These are phyloP conservation scores for Scaptomyza caliginosa DNA, from an alignment of 2,888 invertebrate species.

Conservation along the genomic window DNA sequence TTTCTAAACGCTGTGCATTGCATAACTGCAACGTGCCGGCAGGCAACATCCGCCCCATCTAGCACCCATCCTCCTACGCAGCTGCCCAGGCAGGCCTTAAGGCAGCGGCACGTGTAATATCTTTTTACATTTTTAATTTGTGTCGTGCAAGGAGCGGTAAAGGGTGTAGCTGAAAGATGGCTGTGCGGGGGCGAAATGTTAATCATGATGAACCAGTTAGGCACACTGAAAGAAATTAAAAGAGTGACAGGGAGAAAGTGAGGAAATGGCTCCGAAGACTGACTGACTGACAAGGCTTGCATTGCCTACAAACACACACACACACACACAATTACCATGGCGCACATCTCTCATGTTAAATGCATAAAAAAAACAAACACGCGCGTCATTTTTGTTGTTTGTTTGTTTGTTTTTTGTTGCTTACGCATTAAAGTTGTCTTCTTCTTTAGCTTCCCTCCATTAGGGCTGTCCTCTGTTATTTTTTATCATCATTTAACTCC, in stretches of 20 bases:
- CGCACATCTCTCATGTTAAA: constrained; percentile 55
- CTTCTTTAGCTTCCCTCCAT: neutral
- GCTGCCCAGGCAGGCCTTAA: neutral
- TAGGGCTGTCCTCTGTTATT: neutral
- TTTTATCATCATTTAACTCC: neutral
- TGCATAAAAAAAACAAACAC: constrained; percentile 64
- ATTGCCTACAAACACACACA: neutral
- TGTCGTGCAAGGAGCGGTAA: constrained; percentile 18
- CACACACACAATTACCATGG: too few species aligned
- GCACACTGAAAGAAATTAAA: neutral
- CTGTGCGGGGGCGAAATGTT: constrained; percentile 43
- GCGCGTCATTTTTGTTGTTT: constrained; percentile 52
- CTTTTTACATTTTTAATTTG: constrained; percentile 65
- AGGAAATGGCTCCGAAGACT: constrained; percentile 15
- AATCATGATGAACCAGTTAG: constrained; percentile 77
- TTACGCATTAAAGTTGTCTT: constrained; percentile 53
- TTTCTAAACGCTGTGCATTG: neutral
- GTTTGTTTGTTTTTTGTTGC: constrained; percentile 25
- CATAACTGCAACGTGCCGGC: constrained; percentile 15
- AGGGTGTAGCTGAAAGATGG: neutral
- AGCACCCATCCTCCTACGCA: neutral
- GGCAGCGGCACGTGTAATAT: constrained; percentile 38
- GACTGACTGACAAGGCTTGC: constrained; percentile 2
- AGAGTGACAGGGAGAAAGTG: neutral
- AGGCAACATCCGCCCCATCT: neutral